Percentiles rank a stretch among this genome's conserved stretches.
These are phyloP conservation scores for Pherbina coryleti DNA, from an alignment of 2,888 invertebrate species.

Conservation along the genomic window DNA sequence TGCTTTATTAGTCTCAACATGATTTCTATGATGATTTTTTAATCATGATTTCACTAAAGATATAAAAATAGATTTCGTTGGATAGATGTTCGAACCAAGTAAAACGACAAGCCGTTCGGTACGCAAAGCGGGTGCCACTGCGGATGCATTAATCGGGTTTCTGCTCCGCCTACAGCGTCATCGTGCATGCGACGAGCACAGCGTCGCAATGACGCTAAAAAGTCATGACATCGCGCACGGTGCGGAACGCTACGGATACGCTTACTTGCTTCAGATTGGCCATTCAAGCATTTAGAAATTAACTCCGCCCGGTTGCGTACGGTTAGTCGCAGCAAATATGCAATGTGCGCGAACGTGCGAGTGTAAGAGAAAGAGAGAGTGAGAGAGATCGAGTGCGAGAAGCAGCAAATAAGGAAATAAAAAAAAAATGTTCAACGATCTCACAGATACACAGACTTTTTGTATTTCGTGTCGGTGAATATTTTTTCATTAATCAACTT, in stretches of 20 bases:
- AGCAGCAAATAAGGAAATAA: slow-evolving; percentile 9
- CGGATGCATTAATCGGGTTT: slow-evolving; percentile 16
- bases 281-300: slow-evolving; percentile 69
- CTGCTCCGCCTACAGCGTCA: slow-evolving; percentile 61
- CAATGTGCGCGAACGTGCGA: slow-evolving; percentile 37
- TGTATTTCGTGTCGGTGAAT: not conserved
- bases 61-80: slow-evolving; percentile 57
- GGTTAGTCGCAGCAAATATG: slow-evolving; percentile 55
- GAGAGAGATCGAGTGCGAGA: not conserved
- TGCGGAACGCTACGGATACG: slow-evolving; percentile 67
- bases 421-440: slow-evolving; percentile 19
- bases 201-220: slow-evolving; percentile 54
- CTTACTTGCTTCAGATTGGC: slow-evolving; percentile 69
- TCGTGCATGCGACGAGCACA: slow-evolving; percentile 41
- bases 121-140: not conserved
- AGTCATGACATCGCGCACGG: slow-evolving; percentile 63
- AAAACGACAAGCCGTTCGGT: no score
- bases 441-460: not conserved
- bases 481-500: not conserved
- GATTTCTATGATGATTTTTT: not conserved
- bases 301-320: slow-evolving; percentile 68
- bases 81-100: not conserved
- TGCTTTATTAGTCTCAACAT: slow-evolving; percentile 55
- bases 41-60: slow-evolving; percentile 58
- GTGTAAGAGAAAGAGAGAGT: slow-evolving; percentile 15